Evolutionary conservation across 2,888 invertebrate species (phyloP), one percentile per base, ranked within the genome.

Genomic region (Orchesellides sinensis): DNA sequence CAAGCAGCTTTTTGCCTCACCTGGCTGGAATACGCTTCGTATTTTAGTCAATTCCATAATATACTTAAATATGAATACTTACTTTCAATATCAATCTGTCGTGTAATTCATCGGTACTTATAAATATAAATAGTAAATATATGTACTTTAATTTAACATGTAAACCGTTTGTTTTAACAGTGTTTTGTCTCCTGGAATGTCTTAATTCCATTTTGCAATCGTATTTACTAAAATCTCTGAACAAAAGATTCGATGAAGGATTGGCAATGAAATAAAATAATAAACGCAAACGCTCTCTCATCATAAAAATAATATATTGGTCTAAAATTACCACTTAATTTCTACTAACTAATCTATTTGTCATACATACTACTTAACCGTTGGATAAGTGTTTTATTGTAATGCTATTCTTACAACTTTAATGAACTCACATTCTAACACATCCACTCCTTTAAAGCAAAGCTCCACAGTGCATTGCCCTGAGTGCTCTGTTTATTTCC

Each of bases 171-270:
- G n/a, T n/a, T n/a, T n/a, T n/a, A n/a, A n/a, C n/a, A n/a, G n/a
- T n/a, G n/a, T n/a, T n/a, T n/a, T n/a, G n/a, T n/a, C n/a, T n/a
- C n/a, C n/a, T n/a, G n/a, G n/a, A n/a, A n/a, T n/a, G n/a, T n/a
- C n/a, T n/a, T n/a, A n/a, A n/a, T n/a, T n/a, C n/a, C n/a, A n/a
- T n/a, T n/a, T n/a, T n/a, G n/a, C n/a, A n/a, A n/a, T n/a, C n/a
- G n/a, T n/a, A n/a, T n/a, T n/a, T n/a, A n/a, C 32, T 32, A 32
- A 5, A 63, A 63, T 12, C 10, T 40, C 21, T 63, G 63, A 63
- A 63, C 63, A 35, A 63, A 14, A 63, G 63, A 19, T 63, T 63
- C 63, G 63, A 63, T 63, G 63, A 63, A 63, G 47, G 17, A 10
- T 47, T 21, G 54, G 10, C 27, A 19, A 14, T 25, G 54, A 23